Base-by-base conservation (phyloP, 2,797 vertebrate species). In the Iguana delicatissima region DNA sequence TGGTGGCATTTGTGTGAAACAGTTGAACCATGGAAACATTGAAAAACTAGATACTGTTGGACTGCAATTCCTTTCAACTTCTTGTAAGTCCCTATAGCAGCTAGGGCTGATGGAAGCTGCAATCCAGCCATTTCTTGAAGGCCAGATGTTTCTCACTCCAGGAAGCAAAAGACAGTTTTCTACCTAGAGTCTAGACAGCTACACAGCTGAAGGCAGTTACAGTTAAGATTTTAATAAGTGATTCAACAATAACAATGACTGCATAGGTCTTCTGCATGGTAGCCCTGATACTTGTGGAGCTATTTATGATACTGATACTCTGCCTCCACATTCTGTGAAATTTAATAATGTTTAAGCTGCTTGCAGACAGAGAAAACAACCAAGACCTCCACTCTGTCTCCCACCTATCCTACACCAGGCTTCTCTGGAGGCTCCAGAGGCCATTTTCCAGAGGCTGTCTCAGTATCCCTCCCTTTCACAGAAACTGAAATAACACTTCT, bases 141-240 rank as follows among this genome's bases (percentile, higher is more conserved):
- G 72, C 7, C 7, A 35, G 12, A 18, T 20, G 35, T 74, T 35
- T 74, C 12, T 20, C 55, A 38, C 16, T 38, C n/a, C 1, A 35
- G 72, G 80, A 67, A 90, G 6, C 89, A 88, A 95, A 92, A 84
- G 62, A 35, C 74, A 90, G 1, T 6, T 85, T 90, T 94, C 91
- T 64, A 80, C 26, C n/a, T 18, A 14, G 38, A 88, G 79, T 29
- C n/a, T 18, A 14, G 38, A 88, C 72, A 92, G 93, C 3, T 6
- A 20, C 20, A 59, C 81, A 92, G 85, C 29, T 87, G 84, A 88
- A 20, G 92, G 18, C 76, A 82, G 62, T 32, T 1, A 1, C 67
- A 89, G 88, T 46, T 38, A 50, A 91, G 82, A 91, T 59, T 50
- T 87, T 85, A 20, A 1, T 1, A 90, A 72, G 29, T n/a, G 89